Evolutionary conservation across 2,888 invertebrate genomes (phyloP).

Genomic region (Caenorhabditis wallacei): DNA sequence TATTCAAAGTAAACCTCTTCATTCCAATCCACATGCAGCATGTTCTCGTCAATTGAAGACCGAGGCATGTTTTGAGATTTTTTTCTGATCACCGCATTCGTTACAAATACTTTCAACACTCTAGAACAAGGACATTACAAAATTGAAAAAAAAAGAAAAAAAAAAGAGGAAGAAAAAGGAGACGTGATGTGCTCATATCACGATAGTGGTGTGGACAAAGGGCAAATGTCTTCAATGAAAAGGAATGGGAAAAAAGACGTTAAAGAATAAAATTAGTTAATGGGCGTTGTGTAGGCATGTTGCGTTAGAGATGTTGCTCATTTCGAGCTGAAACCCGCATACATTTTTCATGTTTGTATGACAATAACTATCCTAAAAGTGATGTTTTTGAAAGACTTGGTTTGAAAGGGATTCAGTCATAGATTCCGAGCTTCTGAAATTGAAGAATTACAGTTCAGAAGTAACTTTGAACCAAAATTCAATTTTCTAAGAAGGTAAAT

Average conservation of each 20-base stretch:
- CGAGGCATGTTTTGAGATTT: constrained; percentile 51
- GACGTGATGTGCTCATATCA: constrained; percentile 38
- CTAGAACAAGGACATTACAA: constrained; percentile 24
- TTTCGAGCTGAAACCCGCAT: constrained; percentile 37
- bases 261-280: constrained; percentile 66
- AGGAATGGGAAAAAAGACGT: constrained; percentile 47
- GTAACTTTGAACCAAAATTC: background rate
- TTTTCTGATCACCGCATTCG: constrained; percentile 38
- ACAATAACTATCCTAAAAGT: constrained; percentile 2
- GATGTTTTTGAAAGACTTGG: no score
- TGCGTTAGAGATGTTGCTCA: constrained; percentile 37
- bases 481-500: no score
- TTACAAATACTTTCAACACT: constrained; percentile 30
- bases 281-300: constrained; percentile 51
- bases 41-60: constrained; percentile 66
- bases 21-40: constrained; percentile 68
- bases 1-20: constrained; percentile 58
- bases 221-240: constrained; percentile 40
- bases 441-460: background rate
- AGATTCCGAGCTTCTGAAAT: no score
- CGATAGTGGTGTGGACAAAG: constrained; percentile 40
- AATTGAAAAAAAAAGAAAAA: background rate
- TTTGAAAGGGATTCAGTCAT: no score
- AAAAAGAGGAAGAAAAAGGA: constrained; percentile 15
- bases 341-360: constrained; percentile 49